Evolutionary conservation across 2,113 vertebrate genomes (phyloP), one percentile per base, ranked within the genome.

Genomic region (Podarcis raffonei): DNA sequence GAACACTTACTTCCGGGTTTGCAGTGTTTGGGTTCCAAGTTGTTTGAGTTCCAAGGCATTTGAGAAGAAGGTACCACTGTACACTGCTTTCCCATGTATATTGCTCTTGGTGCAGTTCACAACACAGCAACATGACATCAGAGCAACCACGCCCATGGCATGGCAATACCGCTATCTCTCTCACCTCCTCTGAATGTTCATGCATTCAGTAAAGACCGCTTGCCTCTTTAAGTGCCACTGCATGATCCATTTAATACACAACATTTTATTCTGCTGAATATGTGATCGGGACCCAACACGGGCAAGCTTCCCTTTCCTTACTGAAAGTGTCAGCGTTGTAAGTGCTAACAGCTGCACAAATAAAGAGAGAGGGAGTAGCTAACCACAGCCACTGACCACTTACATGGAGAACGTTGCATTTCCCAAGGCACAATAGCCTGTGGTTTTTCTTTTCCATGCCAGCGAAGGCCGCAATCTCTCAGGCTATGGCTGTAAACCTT

Each of bases 271-370:
- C 2, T 35, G 68, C 68, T 72, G 68, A 84, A 57, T 35, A 35
- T 4, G 42, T 35, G 30, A 13, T 57, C 1, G 30, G 13, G 16
- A 22, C 62, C 74, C 71, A 69, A 35, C 15, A 12, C 78, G 39
- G 62, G 16, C 37, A 37, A 57, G 59, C 25, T 76, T 16, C 25
- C 72, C 22, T 32, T 76, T 20, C 20, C 30, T 84, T 77, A 76
- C 59, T 77, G 81, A 84, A 89, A 89, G 87, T 78, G 72, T 84
- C 74, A 78, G 72, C 48, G 23, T 77, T 53, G n/a, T 77, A 84
- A 89, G 68, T 69, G 66, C 30, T 77, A 57, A 84, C 87, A 89
- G 87, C 87, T 89, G 81, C 69, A n/a, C 66, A 78, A 84, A 83
- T 66, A 69, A 57, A 6, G 62, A 39, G 16, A 37, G 59, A 69